These are phyloP conservation scores for Gymnothorax javanicus DNA, from an alignment of 2,797 vertebrate genomes.

Conservation along the genomic window DNA sequence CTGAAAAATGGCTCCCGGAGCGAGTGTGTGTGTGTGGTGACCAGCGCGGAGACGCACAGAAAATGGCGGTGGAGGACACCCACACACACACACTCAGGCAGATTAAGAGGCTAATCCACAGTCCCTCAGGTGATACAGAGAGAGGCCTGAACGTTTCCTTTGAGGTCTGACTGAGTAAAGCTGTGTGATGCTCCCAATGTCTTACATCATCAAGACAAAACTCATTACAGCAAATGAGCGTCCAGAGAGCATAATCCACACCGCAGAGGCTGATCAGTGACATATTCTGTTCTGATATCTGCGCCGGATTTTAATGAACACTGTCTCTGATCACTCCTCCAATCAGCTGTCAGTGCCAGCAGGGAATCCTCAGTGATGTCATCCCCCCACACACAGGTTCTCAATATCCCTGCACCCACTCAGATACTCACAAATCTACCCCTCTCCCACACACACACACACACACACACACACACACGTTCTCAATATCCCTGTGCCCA, in stretches of 20 bases:
- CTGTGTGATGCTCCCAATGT: neutral
- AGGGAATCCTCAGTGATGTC: slow-evolving; percentile 33
- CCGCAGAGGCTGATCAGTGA: neutral
- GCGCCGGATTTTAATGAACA: neutral
- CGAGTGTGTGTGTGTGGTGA: slow-evolving; percentile 16
- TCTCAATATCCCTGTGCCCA: too few relatives aligned
- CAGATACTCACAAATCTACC: slow-evolving; percentile 12
- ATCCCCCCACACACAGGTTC: neutral
- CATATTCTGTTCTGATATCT: neutral
- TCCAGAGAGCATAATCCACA: neutral
- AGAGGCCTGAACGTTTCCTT: neutral
- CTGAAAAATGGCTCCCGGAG: neutral
- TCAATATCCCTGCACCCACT: slow-evolving; percentile 4
- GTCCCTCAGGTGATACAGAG: slow-evolving; percentile 22
- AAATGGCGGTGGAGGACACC: neutral
- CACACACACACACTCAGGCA: neutral
- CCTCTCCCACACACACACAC: neutral
- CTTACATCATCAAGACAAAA: neutral
- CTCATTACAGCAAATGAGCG: neutral
- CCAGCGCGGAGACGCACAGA: neutral
- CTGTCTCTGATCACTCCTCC: neutral
- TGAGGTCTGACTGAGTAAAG: neutral
- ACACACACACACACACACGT: slow-evolving; percentile 40
- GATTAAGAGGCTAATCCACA: neutral
- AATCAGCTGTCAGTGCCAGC: slow-evolving; percentile 21